Base-by-base conservation (phyloP, 2,113 vertebrate genomes). In the Callorhinus ursinus region DNA sequence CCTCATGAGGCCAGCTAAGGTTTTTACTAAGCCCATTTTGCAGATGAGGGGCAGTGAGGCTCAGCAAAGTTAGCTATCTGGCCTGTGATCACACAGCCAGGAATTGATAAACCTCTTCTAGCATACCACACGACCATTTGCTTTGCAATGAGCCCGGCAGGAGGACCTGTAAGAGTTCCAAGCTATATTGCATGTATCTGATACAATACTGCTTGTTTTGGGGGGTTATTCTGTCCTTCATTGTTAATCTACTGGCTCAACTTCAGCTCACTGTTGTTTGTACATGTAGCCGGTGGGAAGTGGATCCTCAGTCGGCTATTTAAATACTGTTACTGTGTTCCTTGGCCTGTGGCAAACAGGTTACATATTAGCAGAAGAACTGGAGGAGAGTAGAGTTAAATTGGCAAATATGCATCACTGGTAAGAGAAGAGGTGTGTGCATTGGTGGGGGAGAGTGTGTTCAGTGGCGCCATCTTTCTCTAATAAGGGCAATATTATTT, bases 381-480 rank as follows among this genome's bases (percentile, higher is more conserved):
- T 67, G 22, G 81, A 74, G 80, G 51, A 28, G 2, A 67, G 11
- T 24, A 28, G 31, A n/a, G 49, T 57, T 71, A 86, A 67, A 71
- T 81, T 55, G 79, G 19, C 61, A 94, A 81, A 81, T 51, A 3
- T n/a, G 51, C 33, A 63, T 26, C 46, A 12, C 22, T 2, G 3
- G 12, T 2, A 39, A 55, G 55, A 67, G 84, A 46, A 39, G 24
- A 90, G 28, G 8, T 39, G 0, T 46, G 9, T 71, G 26, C 13
- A 19, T 57, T 22, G 3, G 3, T 0, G 16, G 33, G 36, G 22
- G 36, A 39, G 16, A 36, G 0, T 3, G 13, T 21, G 53, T 28
- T 57, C 12, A 13, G 1, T n/a, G 82, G 13, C 0, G 0, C 53
- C 51, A 3, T 81, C 42, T 61, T 59, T 72, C 26, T n/a, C 2